Evolutionary conservation across 2,797 vertebrate species (phyloP).

Genomic region (Crenuchus spilurus): DNA sequence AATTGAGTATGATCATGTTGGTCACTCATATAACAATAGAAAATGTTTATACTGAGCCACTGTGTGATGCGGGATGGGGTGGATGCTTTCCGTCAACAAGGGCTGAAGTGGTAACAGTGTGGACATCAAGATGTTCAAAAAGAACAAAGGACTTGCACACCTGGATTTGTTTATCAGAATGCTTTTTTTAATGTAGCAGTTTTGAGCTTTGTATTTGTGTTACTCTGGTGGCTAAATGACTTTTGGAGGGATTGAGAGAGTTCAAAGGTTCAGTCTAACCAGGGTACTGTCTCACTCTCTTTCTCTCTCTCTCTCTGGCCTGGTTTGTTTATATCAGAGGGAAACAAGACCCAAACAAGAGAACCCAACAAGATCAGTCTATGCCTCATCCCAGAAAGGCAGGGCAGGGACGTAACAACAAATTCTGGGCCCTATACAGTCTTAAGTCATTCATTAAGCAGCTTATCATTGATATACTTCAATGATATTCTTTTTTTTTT

Average conservation of each 20-base stretch:
- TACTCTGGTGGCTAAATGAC: not conserved
- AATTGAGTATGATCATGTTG: too few relatives aligned
- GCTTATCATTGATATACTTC: too few relatives aligned
- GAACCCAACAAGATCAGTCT: constrained; percentile 44
- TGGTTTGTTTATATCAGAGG: constrained; percentile 38
- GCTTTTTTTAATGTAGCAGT: not conserved
- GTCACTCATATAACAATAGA: too few relatives aligned
- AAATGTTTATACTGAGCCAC: not conserved
- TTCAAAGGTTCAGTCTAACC: constrained; percentile 41
- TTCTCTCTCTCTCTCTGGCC: constrained; percentile 12
- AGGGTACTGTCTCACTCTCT: constrained; percentile 18
- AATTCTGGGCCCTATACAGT: too few relatives aligned
- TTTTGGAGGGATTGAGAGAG: constrained; percentile 21
- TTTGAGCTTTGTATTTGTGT: not conserved
- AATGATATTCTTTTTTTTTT: too few relatives aligned
- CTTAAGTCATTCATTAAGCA: too few relatives aligned
- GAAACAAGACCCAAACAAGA: constrained; percentile 35
- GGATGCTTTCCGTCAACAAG: not conserved
- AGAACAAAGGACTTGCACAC: not conserved
- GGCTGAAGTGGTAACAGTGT: constrained; percentile 8
- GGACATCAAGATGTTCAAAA: constrained; percentile 5
- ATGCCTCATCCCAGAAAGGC: constrained; percentile 25
- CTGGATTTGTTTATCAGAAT: not conserved
- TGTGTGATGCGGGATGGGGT: not conserved
- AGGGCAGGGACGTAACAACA: too few relatives aligned